These are phyloP conservation scores for Aselliscus stoliczkanus DNA, from an alignment of 2,797 vertebrate genomes.

Conservation along the genomic window DNA sequence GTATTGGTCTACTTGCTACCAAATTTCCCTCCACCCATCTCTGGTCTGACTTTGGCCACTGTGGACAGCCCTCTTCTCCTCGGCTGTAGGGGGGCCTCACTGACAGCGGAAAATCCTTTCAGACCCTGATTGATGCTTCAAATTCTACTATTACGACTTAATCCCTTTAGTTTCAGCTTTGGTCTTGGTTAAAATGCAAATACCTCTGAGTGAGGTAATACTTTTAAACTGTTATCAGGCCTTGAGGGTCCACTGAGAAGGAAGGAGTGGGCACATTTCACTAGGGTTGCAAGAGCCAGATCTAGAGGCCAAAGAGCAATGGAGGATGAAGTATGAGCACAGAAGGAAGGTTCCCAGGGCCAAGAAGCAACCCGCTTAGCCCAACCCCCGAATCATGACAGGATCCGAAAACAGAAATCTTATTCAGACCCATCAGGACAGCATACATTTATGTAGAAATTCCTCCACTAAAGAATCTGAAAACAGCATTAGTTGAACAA, in stretches of 20 bases:
- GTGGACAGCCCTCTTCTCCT: background rate
- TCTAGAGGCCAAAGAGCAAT: background rate
- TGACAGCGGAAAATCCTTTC: conserved; percentile 34
- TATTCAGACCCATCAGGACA: background rate
- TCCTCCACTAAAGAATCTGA: background rate
- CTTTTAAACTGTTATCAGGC: conserved; percentile 61
- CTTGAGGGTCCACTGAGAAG: background rate
- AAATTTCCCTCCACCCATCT: background rate
- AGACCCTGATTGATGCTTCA: conserved; percentile 35
- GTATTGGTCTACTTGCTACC: background rate
- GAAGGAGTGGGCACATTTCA: background rate
- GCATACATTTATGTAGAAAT: background rate
- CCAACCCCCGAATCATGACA: background rate
- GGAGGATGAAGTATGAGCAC: background rate
- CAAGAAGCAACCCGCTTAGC: background rate
- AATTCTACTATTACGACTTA: conserved; percentile 65
- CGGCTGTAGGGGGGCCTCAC: too few relatives aligned
- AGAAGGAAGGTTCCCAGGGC: background rate
- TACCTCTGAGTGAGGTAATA: conserved; percentile 48
- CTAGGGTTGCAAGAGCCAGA: background rate
- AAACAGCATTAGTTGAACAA: conserved; percentile 38
- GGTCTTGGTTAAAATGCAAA: conserved; percentile 71
- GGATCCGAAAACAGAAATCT: background rate
- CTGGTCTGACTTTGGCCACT: background rate
- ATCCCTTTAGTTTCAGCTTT: conserved; percentile 71